phyloP scores from a whole-genome alignment of 1,140 invertebrate genomes.

The Drosophila watanabei region DNA sequence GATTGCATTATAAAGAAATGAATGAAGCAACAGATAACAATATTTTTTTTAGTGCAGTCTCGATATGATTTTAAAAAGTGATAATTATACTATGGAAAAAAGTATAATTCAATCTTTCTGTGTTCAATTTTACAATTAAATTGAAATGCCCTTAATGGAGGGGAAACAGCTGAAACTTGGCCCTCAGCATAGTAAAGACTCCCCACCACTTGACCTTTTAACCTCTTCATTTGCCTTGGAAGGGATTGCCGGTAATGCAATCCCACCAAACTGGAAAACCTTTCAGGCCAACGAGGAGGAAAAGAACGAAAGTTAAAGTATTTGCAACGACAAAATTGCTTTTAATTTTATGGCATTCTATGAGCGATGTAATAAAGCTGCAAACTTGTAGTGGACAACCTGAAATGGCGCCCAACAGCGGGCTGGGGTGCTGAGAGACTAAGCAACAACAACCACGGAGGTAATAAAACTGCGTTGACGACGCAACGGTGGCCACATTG shows the following conservation, averaged over 20 bases:
- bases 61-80: background rate
- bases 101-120: background rate
- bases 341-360: conserved; percentile 77
- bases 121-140: background rate
- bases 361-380: conserved; percentile 63
- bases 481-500: conserved; percentile 23
- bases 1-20: background rate
- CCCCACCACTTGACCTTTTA: conserved; percentile 20
- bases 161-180: background rate
- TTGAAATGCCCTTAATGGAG: background rate
- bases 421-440: background rate
- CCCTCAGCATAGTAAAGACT: background rate
- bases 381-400: conserved; percentile 51
- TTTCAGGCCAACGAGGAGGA: conserved; percentile 23
- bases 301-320: conserved; percentile 48
- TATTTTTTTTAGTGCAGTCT: background rate
- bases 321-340: conserved; percentile 69
- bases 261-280: conserved; percentile 9
- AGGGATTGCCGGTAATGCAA: conserved; percentile 4
- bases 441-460: conserved; percentile 16
- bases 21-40: background rate
- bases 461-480: conserved; percentile 61
- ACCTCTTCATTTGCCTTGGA: conserved; percentile 6
- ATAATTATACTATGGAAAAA: too few species aligned
- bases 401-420: background rate